Evolutionary conservation across 2,113 vertebrate genomes (phyloP).

Genomic region (Forbesichthys agassizii): DNA sequence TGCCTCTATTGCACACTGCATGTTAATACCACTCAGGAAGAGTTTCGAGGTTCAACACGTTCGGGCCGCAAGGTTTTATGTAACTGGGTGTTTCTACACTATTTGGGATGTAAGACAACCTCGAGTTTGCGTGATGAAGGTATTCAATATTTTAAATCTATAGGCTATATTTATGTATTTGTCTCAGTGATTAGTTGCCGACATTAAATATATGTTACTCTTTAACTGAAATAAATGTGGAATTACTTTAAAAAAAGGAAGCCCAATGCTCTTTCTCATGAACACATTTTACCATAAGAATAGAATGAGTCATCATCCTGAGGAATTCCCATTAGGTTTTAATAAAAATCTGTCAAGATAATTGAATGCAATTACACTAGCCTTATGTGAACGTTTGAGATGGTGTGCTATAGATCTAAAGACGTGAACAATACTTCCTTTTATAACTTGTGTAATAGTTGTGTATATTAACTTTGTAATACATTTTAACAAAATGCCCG

Average conservation of each 20-base stretch:
- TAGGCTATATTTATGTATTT: conserved; percentile 34
- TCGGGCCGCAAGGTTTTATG: conserved; percentile 54
- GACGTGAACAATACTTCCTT: conserved; percentile 59
- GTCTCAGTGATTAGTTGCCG: conserved; percentile 20
- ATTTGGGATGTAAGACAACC: conserved; percentile 46
- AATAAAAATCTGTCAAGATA: conserved; percentile 70
- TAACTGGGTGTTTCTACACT: conserved; percentile 55
- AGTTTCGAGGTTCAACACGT: conserved; percentile 80
- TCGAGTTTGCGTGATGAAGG: conserved; percentile 48
- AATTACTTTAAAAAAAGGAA: no score
- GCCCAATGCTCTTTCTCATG: conserved; percentile 25
- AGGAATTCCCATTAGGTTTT: conserved; percentile 58
- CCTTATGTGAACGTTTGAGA: conserved; percentile 55
- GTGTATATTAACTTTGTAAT: conserved; percentile 65
- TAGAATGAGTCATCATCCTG: conserved; percentile 34
- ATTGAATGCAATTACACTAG: conserved; percentile 74
- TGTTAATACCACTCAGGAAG: conserved; percentile 85
- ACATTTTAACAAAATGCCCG: conserved; percentile 38
- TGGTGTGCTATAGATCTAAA: conserved; percentile 36
- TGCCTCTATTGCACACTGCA: conserved; percentile 89
- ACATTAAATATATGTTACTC: not conserved
- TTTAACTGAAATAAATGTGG: not conserved
- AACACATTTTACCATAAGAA: conserved; percentile 27
- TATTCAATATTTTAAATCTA: conserved; percentile 41
- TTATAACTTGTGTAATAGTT: conserved; percentile 60